Conservation (phyloP, 2,113 vertebrate genomes). For the Eudyptes chrysolophus region DNA sequence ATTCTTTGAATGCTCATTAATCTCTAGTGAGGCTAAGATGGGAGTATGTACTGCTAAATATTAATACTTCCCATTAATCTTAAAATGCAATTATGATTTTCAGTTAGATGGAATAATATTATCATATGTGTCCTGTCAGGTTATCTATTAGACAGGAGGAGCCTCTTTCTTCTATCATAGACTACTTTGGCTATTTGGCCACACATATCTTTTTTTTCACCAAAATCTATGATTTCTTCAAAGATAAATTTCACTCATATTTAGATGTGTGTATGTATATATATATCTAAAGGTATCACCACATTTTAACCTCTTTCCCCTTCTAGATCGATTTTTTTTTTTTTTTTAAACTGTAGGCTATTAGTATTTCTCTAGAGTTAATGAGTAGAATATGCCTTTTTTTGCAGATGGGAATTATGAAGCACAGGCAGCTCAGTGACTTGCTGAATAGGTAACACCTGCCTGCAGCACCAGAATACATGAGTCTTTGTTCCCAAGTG, state of each 20-base stretch:
- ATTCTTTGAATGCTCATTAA: slow-evolving; percentile 16
- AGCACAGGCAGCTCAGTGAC: background rate
- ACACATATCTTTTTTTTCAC: background rate
- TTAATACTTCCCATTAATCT: background rate
- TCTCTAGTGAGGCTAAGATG: background rate
- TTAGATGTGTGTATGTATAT: background rate
- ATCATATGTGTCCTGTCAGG: background rate
- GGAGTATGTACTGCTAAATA: background rate
- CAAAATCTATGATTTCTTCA: background rate
- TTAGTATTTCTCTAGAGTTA: background rate
- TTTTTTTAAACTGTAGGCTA: background rate
- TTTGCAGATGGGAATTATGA: background rate
- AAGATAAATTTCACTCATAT: background rate
- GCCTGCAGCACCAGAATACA: background rate
- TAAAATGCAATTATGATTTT: slow-evolving; percentile 1
- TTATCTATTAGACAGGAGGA: background rate
- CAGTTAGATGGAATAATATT: slow-evolving; percentile 8
- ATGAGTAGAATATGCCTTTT: background rate
- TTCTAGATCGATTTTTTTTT: background rate
- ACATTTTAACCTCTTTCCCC: background rate
- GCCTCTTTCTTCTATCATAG: background rate
- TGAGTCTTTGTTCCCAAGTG: background rate
- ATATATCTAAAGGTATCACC: background rate
- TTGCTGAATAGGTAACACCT: background rate
- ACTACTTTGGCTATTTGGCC: background rate